A percentile compares a stretch with the other conserved stretches of the same genome.
Evolutionary conservation across 2,888 invertebrate species (phyloP).

Genomic region (Entomobrya proxima): DNA sequence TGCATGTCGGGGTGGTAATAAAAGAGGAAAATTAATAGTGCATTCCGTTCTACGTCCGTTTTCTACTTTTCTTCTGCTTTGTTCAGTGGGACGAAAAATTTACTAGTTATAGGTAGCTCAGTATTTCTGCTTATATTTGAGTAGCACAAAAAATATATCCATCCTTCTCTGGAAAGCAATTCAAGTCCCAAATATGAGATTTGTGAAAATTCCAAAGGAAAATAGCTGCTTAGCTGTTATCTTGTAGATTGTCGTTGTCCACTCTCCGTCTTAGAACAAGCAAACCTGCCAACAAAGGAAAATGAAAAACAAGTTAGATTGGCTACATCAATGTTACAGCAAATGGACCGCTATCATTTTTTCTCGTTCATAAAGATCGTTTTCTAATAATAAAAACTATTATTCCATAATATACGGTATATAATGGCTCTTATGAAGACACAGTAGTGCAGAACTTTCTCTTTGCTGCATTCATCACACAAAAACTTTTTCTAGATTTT

Average conservation of each 20-base stretch:
- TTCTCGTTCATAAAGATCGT: too few species aligned
- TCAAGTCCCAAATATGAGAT: not conserved
- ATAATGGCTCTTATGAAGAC: too few species aligned
- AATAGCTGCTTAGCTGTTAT: not conserved
- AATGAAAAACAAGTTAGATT: constrained; percentile 7
- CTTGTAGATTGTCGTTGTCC: not conserved
- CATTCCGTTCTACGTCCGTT: too few species aligned
- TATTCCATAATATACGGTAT: too few species aligned
- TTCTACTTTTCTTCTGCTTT: not conserved
- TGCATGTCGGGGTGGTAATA: not conserved
- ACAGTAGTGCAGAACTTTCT: too few species aligned
- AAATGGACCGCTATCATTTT: too few species aligned
- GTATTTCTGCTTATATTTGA: not conserved
- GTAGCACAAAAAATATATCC: not conserved
- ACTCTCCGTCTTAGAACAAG: not conserved
- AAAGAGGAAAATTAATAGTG: constrained; percentile 48
- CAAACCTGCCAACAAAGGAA: constrained; percentile 16
- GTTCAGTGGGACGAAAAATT: not conserved
- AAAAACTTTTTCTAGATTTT: too few species aligned
- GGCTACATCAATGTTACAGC: constrained; percentile 2
- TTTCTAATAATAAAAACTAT: too few species aligned
- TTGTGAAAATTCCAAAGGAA: too few species aligned
- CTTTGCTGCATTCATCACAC: too few species aligned
- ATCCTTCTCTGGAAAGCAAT: not conserved
- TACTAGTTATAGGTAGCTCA: not conserved